Base-by-base conservation (phyloP, 2,888 invertebrate species). In the Lasius platythorax region DNA sequence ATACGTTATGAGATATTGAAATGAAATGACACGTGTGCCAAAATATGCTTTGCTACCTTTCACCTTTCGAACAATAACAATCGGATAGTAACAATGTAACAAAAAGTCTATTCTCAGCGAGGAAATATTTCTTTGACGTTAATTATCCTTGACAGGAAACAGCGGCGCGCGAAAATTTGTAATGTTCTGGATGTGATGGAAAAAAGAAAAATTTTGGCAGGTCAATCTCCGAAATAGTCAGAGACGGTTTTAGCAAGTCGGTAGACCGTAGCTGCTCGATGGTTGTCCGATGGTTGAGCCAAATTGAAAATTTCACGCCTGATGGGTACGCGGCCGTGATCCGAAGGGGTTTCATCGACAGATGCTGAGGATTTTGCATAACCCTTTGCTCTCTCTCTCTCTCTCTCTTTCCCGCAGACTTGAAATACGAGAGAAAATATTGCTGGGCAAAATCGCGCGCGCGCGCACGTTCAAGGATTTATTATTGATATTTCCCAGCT, bases 251-350 rank as follows among this genome's bases (percentile, higher is more conserved):
- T 76, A 58, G 63, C 73, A 64, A 72, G 75, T 85, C 73, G 70
- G 70, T 75, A 83, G 63, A 53, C 43, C 75, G 64, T 37, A 67
- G 64, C 78, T 79, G 79, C 61, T 63, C 79, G 79, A 79, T 79
- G 79, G 66, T 66, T 79, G 81, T 72, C 85, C 82, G 61, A 76
- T 89, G 82, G 88, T 79, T 88, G 84, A 72, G 82, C 78, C 82
- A 91, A 89, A 91, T 91, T 91, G 91, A 87, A 91, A 91, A 91
- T 91, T 91, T 91, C 87, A 91, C 89, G 91, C 87, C 88, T 84
- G 88, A 88, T 89, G 86, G 91, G 73, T 73, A 81, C 73, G 64
- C 84, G 83, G 50, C 76, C 83, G 63, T 79, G 85, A 87, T 84
- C 82, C 85, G 84, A 86, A 83, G 84, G 85, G 84, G 85, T 89